phyloP scores from a whole-genome alignment of 2,113 vertebrate genomes.

The Psilopogon haemacephalus region DNA sequence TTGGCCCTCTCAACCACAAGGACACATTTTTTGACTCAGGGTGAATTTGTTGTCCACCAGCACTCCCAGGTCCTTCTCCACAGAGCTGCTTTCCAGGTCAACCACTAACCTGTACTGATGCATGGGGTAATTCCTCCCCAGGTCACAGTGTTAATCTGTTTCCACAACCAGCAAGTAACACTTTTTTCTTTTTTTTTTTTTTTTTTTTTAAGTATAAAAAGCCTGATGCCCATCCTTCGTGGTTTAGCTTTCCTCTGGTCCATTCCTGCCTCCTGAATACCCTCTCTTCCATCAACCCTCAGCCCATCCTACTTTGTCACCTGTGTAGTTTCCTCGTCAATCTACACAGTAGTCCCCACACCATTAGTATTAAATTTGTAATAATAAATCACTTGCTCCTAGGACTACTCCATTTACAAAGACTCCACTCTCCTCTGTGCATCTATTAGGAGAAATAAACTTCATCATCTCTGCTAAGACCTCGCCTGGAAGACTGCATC shows the following conservation, averaged over 20 bases:
- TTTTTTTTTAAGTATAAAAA: no score
- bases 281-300: background rate
- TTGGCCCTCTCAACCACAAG: no score
- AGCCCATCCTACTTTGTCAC: background rate
- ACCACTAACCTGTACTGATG: no score
- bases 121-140: no score
- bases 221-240: background rate
- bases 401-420: constrained; percentile 6
- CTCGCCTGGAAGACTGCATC: no score
- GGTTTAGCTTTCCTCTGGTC: background rate
- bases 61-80: no score
- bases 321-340: background rate
- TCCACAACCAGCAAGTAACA: background rate
- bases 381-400: constrained; percentile 24
- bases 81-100: no score
- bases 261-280: background rate
- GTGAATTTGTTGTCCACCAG: no score
- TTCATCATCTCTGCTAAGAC: no score
- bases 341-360: background rate
- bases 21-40: no score
- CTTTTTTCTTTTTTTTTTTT: no score
- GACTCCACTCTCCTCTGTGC: background rate
- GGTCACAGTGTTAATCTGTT: background rate
- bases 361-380: constrained; percentile 11
- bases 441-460: background rate